phyloP scores from a whole-genome alignment of 1,140 invertebrate genomes.

The Nixonia krombeini region DNA sequence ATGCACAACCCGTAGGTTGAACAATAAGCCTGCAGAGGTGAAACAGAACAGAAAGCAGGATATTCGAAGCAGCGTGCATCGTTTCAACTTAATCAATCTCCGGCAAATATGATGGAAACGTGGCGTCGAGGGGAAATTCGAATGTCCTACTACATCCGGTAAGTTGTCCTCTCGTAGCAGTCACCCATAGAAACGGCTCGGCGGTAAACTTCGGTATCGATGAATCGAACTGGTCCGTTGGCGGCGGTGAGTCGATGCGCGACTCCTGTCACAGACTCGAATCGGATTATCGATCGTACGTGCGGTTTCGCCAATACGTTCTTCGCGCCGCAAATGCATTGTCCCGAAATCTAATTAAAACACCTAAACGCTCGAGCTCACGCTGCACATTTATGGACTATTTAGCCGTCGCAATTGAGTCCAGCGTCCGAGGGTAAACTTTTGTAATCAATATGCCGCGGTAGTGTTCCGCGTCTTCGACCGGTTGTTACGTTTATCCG shows the following conservation, averaged over 20 bases:
- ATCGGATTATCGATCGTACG: constrained; percentile 33
- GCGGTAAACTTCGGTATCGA: constrained; percentile 35
- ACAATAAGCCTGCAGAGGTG: not conserved
- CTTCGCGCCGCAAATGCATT: constrained; percentile 36
- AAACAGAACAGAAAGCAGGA: constrained; percentile 11
- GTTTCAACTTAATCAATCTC: constrained; percentile 29
- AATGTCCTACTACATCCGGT: constrained; percentile 43
- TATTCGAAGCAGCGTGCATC: constrained; percentile 18
- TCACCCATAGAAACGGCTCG: constrained; percentile 33
- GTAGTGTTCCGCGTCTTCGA: too few relatives aligned
- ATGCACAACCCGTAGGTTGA: too few relatives aligned
- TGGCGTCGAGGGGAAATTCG: constrained; percentile 29
- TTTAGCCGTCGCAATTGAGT: not conserved
- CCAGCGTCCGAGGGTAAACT: too few relatives aligned
- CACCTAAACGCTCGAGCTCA: constrained; percentile 19
- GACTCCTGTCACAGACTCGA: constrained; percentile 32
- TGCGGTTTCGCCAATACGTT: constrained; percentile 28
- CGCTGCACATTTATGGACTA: not conserved
- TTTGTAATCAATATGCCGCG: too few relatives aligned
- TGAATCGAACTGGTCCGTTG: constrained; percentile 24
- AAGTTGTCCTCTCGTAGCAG: constrained; percentile 36
- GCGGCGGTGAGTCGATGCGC: not conserved
- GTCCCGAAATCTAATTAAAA: constrained; percentile 34
- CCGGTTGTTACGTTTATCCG: too few relatives aligned
- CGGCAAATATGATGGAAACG: constrained; percentile 37